phyloP scores from a whole-genome alignment of 2,113 vertebrate genomes.

The Platanista minor region DNA sequence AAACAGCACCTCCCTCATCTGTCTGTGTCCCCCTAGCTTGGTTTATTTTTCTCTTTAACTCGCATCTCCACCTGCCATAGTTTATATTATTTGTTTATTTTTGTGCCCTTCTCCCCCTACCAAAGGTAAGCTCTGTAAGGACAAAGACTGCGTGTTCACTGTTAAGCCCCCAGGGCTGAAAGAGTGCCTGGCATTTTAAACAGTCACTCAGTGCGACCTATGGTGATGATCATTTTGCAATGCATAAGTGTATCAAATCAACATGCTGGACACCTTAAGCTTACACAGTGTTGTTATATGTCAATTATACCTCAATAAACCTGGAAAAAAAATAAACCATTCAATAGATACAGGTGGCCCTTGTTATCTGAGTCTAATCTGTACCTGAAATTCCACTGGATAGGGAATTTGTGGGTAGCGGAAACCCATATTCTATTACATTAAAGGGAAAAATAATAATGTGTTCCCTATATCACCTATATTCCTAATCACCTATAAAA shows the following conservation, averaged over 20 bases:
- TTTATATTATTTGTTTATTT: background rate
- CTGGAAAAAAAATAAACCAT: background rate
- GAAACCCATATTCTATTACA: background rate
- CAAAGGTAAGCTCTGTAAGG: background rate
- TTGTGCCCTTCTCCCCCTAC: background rate
- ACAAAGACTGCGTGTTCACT: background rate
- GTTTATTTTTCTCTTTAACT: background rate
- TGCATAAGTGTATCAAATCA: background rate
- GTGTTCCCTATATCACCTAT: background rate
- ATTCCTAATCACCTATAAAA: constrained; percentile 26
- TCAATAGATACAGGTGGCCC: background rate
- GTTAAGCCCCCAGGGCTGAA: background rate
- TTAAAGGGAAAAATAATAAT: background rate
- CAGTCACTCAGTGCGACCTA: background rate
- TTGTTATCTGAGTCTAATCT: background rate
- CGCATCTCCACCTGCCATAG: background rate
- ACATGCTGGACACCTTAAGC: background rate
- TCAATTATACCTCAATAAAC: background rate
- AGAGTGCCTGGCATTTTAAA: background rate
- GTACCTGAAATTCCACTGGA: background rate
- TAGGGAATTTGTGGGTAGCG: background rate
- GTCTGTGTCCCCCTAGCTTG: background rate
- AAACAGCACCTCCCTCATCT: background rate
- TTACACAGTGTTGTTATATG: background rate
- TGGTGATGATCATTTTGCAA: background rate